Conservation (phyloP, 1,140 invertebrate species). For the Dendroctonus valens region DNA sequence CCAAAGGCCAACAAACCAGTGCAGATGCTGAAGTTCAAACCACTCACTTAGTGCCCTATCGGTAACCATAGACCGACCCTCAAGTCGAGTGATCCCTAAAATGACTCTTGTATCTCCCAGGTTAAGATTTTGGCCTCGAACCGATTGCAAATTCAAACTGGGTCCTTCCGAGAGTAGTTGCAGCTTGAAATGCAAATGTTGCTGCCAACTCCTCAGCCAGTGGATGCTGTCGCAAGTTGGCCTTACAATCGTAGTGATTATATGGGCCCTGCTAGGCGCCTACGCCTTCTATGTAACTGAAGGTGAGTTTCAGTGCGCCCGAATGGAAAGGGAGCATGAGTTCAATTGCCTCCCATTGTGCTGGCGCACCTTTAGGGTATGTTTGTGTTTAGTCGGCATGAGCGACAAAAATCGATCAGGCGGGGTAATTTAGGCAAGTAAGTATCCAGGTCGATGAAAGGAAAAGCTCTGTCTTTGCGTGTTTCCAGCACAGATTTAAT, state of each 20-base stretch:
- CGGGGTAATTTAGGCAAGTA: no score
- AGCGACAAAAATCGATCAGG: no score
- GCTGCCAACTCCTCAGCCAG: conserved; percentile 45
- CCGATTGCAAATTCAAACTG: conserved; percentile 44
- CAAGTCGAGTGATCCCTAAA: background rate
- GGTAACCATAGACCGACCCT: conserved; percentile 11
- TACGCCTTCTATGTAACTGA: conserved; percentile 59
- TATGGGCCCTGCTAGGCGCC: conserved; percentile 60
- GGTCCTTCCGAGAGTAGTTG: conserved; percentile 39
- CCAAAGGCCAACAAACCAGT: conserved; percentile 18
- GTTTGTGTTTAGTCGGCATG: no score
- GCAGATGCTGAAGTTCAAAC: conserved; percentile 51
- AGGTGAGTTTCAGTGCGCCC: conserved; percentile 43
- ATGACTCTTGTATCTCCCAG: conserved; percentile 30
- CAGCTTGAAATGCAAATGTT: conserved; percentile 38
- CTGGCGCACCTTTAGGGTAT: no score
- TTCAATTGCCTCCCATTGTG: no score
- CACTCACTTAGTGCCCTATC: conserved; percentile 49
- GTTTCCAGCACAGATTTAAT: no score
- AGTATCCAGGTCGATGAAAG: no score
- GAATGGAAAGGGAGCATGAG: no score
- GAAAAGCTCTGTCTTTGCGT: no score
- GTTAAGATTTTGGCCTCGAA: conserved; percentile 53
- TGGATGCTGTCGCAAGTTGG: conserved; percentile 53
- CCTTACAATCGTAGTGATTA: conserved; percentile 53